Evolutionary conservation across 2,113 vertebrate species (phyloP), one percentile per base, ranked within the genome.

Genomic region (Crotalus tigris): DNA sequence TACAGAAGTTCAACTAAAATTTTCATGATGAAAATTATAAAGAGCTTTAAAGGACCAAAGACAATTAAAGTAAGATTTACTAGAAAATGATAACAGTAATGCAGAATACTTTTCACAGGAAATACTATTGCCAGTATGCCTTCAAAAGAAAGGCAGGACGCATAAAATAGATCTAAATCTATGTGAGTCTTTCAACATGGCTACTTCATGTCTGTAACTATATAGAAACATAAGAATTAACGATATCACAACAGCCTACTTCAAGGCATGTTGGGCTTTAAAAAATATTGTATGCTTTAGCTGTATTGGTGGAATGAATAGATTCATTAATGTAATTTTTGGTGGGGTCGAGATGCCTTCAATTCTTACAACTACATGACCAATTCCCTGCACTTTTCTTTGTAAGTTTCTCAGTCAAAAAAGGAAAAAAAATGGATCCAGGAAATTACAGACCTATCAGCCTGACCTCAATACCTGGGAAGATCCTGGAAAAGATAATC

Each of bases 61-160:
- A 29, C 51, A 75, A 10, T 64, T 75, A 57, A 69, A 87, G 51
- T 57, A 87, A 51, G 49, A 88, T 69, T 87, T 64, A 21, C 39
- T 88, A 81, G 49, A 53, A 39, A 85, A 91, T 93, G 85, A 58
- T 91, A 91, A 86, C 13, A 90, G 10, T 88, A 58, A 24, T 91
- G 44, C 85, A 85, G 61, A 58, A 81, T 53, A 81, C 19, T 33
- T 85, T 92, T 13, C 53, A 59, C 53, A 39, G 29, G 29, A 59
- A 87, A 88, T 91, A 90, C 33, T 9, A 46, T 86, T 55, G 46
- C 57, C 55, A 61, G n/a, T 75, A 92, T 19, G 44, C 46, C 59
- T 69, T 92, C 91, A 92, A 69, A 92, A 44, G 58, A 44, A 92
- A 92, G 6, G 24, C 51, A 89, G 17, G 33, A 59, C 39, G 24